Evolutionary conservation across 2,888 invertebrate species (phyloP), one percentile per base, ranked within the genome.

Genomic region (Harpalus rubripes): DNA sequence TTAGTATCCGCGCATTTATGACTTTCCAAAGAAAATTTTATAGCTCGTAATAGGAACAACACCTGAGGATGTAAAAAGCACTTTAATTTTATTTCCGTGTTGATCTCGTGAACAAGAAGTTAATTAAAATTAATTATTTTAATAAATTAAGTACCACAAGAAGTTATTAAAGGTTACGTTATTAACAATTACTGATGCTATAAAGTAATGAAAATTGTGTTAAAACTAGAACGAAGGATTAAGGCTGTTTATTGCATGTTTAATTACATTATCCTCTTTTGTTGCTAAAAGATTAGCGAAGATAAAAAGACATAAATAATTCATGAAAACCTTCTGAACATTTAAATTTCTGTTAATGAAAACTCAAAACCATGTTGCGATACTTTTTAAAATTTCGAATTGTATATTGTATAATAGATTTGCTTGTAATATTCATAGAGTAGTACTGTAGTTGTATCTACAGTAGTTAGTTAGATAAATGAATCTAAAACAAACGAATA

Each of bases 1-100:
- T 88, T 88, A 87, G 88, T 89, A 88, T 88, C 88, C 88, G 87
- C 89, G 88, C 87, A 87, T 87, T 88, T 88, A 86, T 88, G 85
- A 83, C 87, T 86, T 86, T 85, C 68, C 85, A 44, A 68, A 52
- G 41, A 52, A 44, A 44, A 74, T 74, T 74, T 74, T 74, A 74
- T 74, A 74, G 44, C 39, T 44, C 39, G 26, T 41, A 68, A 68
- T 68, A n/a, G 41, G 32, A 68, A 68, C 68, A 68, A 15, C 68
- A 68, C 68, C 68, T 68, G 68, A 68, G 39, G 32, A 18, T 61
- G 26, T 10, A 26, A 32, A 68, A 68, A 68, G 32, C 41, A 1
- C 39, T 15, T 15, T 0, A 65, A 39, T 68, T 68, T 68, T 68
- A 32, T 68, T 39, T 68, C 32, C 26, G 26, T 32, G 26, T 61